Base-by-base conservation (phyloP, 1,140 invertebrate genomes). In the Drosophila arizonae region DNA sequence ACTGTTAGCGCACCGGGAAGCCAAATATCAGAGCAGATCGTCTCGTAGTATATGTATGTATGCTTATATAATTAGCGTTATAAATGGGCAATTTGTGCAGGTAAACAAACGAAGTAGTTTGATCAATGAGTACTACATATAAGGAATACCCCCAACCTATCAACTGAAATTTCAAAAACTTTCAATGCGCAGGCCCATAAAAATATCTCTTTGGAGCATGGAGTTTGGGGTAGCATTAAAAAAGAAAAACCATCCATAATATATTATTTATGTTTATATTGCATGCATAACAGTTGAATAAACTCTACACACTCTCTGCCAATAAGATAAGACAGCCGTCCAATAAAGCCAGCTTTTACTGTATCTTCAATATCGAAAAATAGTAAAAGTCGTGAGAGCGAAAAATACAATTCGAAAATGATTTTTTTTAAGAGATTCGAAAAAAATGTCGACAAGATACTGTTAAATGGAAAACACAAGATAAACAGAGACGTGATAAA, bases 171-270 rank as follows among this genome's bases (percentile, higher is more conserved):
- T 28, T 33, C 26, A 3, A 39, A 41, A 10, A 39, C 65, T 67
- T 81, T 57, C 75, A 78, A 17, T 51, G 71, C 81, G 81, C 81
- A 76, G 54, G 48, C 75, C 64, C 81, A 51, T 2, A n/a, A 48
- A 30, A 5, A 30, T 6, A 33, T 66, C 68, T 24, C 28, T 50
- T 48, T 17, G 24, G 50, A 6, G 26, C 26, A 8, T 30, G 39
- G 46, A 72, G 62, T 52, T 66, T 52, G 57, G 62, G 62, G 69
- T 72, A 28, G 62, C 13, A 51, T 15, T 24, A 24, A 24, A 10
- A 30, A 56, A 17, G 17, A 17, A 51, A 39, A 54, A n/a, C n/a
- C 28, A 63, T 39, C 0, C 11, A 63, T 11, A 55, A 64, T 43
- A 56, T 33, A 33, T 33, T 33, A 33, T 33, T 33, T 9, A 33